A percentile compares a stretch with the other conserved stretches of the same genome.
Conservation (phyloP, 2,888 invertebrate genomes). For the Stenchaetothrips biformis region DNA sequence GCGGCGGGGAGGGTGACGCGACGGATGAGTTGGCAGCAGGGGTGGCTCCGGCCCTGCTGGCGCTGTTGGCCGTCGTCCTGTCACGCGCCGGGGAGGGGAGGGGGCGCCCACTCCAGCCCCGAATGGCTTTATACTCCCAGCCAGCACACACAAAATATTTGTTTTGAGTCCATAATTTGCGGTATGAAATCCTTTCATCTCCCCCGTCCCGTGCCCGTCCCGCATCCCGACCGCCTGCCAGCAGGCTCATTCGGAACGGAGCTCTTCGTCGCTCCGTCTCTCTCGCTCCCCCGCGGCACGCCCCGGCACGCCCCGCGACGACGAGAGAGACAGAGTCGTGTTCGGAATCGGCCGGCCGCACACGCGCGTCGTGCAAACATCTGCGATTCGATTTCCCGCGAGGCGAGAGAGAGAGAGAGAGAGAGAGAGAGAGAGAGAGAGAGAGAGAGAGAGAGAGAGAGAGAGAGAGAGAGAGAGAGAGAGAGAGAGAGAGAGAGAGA, state of each 20-base stretch:
- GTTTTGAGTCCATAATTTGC: conserved; percentile 14
- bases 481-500: too few relatives aligned
- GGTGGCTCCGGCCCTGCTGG: too few relatives aligned
- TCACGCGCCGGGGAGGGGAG: neutral
- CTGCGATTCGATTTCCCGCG: conserved; percentile 15
- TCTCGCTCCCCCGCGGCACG: neutral
- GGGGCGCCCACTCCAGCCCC: neutral
- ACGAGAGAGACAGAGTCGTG: too few relatives aligned
- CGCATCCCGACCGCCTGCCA: neutral
- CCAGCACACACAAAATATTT: conserved; percentile 10
- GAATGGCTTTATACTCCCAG: neutral
- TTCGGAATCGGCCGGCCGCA: neutral
- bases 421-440: neutral
- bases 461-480: too few relatives aligned
- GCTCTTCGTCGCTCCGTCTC: neutral
- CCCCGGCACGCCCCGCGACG: too few relatives aligned
- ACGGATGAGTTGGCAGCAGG: too few relatives aligned
- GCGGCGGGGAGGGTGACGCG: too few relatives aligned
- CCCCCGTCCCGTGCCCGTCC: neutral
- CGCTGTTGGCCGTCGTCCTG: too few relatives aligned
- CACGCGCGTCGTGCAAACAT: neutral
- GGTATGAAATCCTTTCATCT: conserved; percentile 22
- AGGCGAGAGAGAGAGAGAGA: neutral
- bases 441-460: too few relatives aligned
- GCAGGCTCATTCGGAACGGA: neutral